phyloP scores from a whole-genome alignment of 2,888 invertebrate species.

The Trissoscelio sp. region DNA sequence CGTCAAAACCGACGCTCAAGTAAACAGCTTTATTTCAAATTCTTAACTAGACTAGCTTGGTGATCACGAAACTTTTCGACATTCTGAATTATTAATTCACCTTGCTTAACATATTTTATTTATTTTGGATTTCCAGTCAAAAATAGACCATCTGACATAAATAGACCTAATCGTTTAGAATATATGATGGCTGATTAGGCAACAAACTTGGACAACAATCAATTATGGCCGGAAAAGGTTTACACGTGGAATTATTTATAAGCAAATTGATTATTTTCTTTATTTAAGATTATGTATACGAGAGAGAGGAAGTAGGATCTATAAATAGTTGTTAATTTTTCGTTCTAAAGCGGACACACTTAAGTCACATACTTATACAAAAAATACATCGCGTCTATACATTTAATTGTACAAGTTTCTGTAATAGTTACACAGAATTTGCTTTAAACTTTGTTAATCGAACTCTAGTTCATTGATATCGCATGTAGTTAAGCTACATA shows the following conservation, averaged over 20 bases:
- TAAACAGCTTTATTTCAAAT: conserved; percentile 64
- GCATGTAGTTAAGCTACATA: conserved; percentile 16
- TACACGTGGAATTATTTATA: conserved; percentile 19
- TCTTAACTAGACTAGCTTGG: conserved; percentile 12
- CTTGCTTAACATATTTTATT: neutral
- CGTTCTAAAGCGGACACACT: conserved; percentile 48
- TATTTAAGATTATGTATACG: conserved; percentile 45
- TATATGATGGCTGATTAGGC: neutral
- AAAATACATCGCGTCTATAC: conserved; percentile 50
- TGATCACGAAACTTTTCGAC: conserved; percentile 7
- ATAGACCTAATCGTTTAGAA: neutral
- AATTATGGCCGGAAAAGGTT: conserved; percentile 16
- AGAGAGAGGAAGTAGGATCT: conserved; percentile 31
- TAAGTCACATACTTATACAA: conserved; percentile 40
- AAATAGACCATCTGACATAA: conserved; percentile 11
- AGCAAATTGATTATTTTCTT: conserved; percentile 45
- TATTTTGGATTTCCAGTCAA: neutral
- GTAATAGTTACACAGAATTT: conserved; percentile 35
- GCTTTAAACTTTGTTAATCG: conserved; percentile 53
- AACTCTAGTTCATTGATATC: conserved; percentile 54
- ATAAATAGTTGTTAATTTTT: conserved; percentile 47
- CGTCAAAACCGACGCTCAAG: conserved; percentile 79
- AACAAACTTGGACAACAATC: conserved; percentile 18
- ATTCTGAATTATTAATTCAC: neutral
- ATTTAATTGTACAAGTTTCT: conserved; percentile 62